These are phyloP conservation scores for Romanogobio albipinnatus DNA, from an alignment of 2,113 vertebrate genomes.

Conservation along the genomic window DNA sequence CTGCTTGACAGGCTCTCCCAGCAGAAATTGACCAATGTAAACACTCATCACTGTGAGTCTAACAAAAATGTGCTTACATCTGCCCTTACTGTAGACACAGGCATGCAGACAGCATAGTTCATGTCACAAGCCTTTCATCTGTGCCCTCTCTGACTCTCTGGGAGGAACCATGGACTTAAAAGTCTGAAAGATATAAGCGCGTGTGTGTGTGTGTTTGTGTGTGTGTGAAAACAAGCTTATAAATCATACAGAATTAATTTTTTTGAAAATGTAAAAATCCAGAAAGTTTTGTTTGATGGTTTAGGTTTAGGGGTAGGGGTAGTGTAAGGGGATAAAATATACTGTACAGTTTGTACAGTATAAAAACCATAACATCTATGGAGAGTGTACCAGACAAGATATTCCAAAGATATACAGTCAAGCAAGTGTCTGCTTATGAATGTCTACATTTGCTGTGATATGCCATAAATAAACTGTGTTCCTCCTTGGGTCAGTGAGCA, in stretches of 20 bases:
- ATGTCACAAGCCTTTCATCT: background rate
- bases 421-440: constrained; percentile 23
- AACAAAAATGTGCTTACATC: constrained; percentile 16
- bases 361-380: no score
- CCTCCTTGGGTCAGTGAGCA: constrained; percentile 4
- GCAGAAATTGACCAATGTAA: constrained; percentile 25
- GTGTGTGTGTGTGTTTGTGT: no score
- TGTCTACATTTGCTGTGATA: constrained; percentile 10
- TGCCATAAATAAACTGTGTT: constrained; percentile 33
- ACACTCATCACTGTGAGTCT: constrained; percentile 28
- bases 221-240: no score
- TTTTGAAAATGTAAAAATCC: no score
- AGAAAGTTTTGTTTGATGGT: no score
- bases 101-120: constrained; percentile 12
- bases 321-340: no score
- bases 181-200: no score
- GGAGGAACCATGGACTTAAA: background rate
- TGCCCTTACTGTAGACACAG: background rate
- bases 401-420: background rate
- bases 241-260: no score
- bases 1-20: constrained; percentile 3
- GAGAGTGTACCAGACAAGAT: no score
- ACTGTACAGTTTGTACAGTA: no score
- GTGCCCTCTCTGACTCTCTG: background rate
- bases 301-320: no score